phyloP scores from a whole-genome alignment of 2,888 invertebrate species.

The Tetropium fuscum region DNA sequence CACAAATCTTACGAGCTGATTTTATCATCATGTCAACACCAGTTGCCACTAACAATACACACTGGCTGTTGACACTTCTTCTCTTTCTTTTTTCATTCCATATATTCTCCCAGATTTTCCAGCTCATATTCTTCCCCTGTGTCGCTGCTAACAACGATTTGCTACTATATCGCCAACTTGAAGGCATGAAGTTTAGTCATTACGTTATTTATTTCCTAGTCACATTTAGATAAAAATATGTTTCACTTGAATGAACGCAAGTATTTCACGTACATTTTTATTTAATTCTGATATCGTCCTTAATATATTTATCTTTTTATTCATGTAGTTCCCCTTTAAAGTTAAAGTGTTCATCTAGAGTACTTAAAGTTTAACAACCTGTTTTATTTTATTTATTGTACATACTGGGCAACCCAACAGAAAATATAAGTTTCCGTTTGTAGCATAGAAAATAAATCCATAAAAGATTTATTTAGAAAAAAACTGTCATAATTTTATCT shows the following conservation, averaged over 20 bases:
- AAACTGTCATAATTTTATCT: too few species aligned
- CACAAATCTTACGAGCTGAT: slow-evolving; percentile 61
- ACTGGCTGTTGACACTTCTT: slow-evolving; percentile 48
- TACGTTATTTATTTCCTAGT: background rate
- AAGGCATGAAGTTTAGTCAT: background rate
- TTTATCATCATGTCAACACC: slow-evolving; percentile 65
- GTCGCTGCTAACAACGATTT: slow-evolving; percentile 23
- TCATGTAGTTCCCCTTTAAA: too few species aligned
- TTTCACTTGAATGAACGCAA: too few species aligned
- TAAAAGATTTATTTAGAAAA: too few species aligned
- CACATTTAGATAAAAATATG: too few species aligned
- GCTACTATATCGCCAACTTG: background rate
- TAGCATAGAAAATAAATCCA: too few species aligned
- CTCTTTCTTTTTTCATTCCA: slow-evolving; percentile 31
- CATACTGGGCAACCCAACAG: too few species aligned
- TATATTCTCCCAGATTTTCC: slow-evolving; percentile 33
- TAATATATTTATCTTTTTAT: background rate
- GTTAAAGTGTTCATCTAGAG: too few species aligned
- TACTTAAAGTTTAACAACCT: too few species aligned
- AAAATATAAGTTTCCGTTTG: too few species aligned
- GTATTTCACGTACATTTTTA: too few species aligned
- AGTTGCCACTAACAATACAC: slow-evolving; percentile 62
- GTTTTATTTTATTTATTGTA: too few species aligned
- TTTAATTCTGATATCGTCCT: background rate
- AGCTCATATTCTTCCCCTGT: slow-evolving; percentile 30